Evolutionary conservation across 2,797 vertebrate genomes (phyloP).

Genomic region (Chanos chanos): DNA sequence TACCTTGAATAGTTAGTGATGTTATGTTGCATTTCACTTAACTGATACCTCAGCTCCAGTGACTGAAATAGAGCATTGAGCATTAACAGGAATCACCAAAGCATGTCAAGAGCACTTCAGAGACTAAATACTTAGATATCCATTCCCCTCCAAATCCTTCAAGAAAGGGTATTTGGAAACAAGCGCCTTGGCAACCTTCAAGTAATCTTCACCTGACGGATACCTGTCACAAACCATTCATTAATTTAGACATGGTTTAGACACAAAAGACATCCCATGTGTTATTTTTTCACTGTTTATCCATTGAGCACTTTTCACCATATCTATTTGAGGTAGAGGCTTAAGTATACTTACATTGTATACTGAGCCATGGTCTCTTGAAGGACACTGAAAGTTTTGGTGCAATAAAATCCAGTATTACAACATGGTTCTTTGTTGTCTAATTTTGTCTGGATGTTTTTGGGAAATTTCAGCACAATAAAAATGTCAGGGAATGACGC

Average conservation of each 20-base stretch:
- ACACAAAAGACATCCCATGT: not conserved
- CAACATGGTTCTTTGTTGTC: not conserved
- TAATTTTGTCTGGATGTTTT: not conserved
- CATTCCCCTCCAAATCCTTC: not conserved
- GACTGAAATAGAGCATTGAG: no score
- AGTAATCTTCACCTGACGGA: not conserved
- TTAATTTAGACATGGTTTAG: not conserved
- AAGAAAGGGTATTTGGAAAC: not conserved
- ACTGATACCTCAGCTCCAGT: no score
- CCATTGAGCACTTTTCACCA: no score
- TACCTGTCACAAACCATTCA: no score
- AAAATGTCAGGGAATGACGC: no score
- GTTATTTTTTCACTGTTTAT: no score
- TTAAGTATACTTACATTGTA: not conserved
- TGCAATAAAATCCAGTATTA: not conserved
- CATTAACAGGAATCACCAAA: no score
- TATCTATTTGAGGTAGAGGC: no score
- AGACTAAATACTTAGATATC: not conserved
- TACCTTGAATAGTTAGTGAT: no score
- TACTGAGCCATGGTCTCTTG: not conserved
- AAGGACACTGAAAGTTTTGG: not conserved
- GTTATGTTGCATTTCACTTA: no score
- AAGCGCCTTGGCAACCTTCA: not conserved
- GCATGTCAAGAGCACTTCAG: no score
- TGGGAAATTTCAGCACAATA: not conserved